These are phyloP conservation scores for Dichetophora obliterata DNA, from an alignment of 2,888 invertebrate species.

Conservation along the genomic window DNA sequence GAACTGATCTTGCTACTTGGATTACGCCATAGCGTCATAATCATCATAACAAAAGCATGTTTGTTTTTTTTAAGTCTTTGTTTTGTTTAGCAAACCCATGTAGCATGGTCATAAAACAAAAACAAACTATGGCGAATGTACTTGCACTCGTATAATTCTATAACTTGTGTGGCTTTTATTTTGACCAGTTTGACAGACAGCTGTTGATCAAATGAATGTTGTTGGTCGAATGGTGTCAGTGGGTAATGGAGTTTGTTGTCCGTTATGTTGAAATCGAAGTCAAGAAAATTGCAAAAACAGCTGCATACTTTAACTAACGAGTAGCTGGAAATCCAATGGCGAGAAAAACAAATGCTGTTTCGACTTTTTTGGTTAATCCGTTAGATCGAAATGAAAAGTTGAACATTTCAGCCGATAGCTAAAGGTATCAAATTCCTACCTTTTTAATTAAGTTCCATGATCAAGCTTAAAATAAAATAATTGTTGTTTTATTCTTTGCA, in stretches of 20 bases:
- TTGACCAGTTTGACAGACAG: slow-evolving; percentile 1
- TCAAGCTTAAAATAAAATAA: background rate
- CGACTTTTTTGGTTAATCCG: background rate
- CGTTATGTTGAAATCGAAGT: background rate
- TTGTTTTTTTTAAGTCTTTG: too few relatives aligned
- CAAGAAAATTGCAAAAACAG: background rate
- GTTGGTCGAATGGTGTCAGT: background rate
- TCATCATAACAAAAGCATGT: background rate
- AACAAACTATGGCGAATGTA: background rate
- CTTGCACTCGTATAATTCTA: background rate
- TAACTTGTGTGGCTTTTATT: background rate
- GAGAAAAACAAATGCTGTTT: background rate
- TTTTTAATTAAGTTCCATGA: background rate
- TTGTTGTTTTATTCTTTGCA: too few relatives aligned
- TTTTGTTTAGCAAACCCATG: too few relatives aligned
- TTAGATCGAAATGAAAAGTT: background rate
- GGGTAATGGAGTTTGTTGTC: background rate
- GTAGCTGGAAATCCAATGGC: background rate
- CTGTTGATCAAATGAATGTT: background rate
- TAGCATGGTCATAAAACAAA: background rate
- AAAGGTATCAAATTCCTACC: background rate
- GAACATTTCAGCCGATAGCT: background rate
- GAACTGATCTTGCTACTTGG: slow-evolving; percentile 52
- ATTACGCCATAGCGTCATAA: background rate
- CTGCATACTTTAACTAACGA: background rate